Percentiles rank a stretch among this genome's conserved stretches.
Conservation (phyloP, 1,140 invertebrate species). For the Cotesia chilonis region DNA sequence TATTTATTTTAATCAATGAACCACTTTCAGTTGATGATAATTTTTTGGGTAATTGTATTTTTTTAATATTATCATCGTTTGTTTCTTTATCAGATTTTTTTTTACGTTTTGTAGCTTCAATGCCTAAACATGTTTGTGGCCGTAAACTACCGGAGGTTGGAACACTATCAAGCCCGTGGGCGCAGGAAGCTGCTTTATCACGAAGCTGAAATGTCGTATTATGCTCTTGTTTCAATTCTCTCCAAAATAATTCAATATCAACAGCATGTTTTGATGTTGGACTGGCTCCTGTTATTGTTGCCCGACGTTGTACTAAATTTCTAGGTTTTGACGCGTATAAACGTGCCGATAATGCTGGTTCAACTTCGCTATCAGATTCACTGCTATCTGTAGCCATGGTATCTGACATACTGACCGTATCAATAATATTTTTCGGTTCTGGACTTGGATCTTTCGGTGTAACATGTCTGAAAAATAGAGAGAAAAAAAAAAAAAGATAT, state of each 20-base stretch:
- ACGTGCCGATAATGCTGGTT: conserved; percentile 59
- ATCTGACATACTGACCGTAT: conserved; percentile 55
- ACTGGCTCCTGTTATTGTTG: conserved; percentile 87
- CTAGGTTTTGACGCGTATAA: conserved; percentile 81
- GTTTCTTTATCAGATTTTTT: conserved; percentile 46
- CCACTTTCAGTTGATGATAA: conserved; percentile 41
- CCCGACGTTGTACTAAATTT: conserved; percentile 78
- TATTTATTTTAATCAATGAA: conserved; percentile 29
- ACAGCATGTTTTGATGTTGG: conserved; percentile 74
- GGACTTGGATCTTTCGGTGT: conserved; percentile 55
- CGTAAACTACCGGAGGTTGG: conserved; percentile 61
- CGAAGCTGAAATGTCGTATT: conserved; percentile 66
- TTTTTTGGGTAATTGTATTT: conserved; percentile 58
- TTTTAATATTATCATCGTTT: conserved; percentile 44
- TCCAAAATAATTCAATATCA: conserved; percentile 77
- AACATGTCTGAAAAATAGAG: conserved; percentile 44
- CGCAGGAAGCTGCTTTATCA: conserved; percentile 76
- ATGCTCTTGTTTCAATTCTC: conserved; percentile 70
- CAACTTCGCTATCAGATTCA: conserved; percentile 58
- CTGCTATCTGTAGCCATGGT: conserved; percentile 59
- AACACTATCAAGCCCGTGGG: conserved; percentile 73
- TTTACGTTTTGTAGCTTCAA: conserved; percentile 55
- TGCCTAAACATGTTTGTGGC: conserved; percentile 74
- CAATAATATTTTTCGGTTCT: conserved; percentile 55
- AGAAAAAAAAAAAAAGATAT: neutral